phyloP scores from a whole-genome alignment of 2,888 invertebrate genomes.

The Oscheius myriophilus region DNA sequence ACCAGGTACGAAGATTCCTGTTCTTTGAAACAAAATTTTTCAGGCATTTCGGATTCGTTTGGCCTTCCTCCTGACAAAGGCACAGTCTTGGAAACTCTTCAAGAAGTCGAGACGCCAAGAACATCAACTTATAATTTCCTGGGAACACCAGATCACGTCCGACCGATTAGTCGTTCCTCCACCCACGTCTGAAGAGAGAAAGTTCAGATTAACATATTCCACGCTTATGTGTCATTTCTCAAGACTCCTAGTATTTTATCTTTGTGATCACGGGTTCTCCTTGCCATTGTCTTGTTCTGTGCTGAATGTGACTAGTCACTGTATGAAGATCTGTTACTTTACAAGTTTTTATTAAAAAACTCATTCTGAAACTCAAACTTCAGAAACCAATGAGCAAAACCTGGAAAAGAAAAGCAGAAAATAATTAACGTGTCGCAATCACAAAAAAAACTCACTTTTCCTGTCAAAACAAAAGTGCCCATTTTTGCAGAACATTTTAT shows the following conservation, averaged over 20 bases:
- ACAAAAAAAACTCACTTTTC: too few relatives aligned
- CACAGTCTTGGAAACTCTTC: conserved; percentile 53
- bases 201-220: neutral
- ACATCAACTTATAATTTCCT: conserved; percentile 54
- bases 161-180: conserved; percentile 61
- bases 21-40: conserved; percentile 17
- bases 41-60: conserved; percentile 48
- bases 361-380: too few relatives aligned
- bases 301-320: conserved; percentile 24
- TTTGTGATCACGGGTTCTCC: conserved; percentile 22
- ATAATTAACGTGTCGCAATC: too few relatives aligned
- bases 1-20: conserved; percentile 28
- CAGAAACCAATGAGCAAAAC: too few relatives aligned
- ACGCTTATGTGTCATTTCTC: neutral
- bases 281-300: conserved; percentile 35
- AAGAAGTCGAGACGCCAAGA: conserved; percentile 58
- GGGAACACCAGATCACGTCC: conserved; percentile 25
- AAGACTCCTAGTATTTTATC: conserved; percentile 14
- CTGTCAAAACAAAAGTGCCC: too few relatives aligned
- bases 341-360: too few relatives aligned
- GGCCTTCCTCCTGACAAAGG: conserved; percentile 43
- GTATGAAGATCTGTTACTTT: too few relatives aligned
- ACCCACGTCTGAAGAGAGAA: conserved; percentile 57
- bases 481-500: too few relatives aligned
- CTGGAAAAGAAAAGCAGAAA: too few relatives aligned